Conservation (phyloP, 2,113 vertebrate species). For the Sylvietta virens region DNA sequence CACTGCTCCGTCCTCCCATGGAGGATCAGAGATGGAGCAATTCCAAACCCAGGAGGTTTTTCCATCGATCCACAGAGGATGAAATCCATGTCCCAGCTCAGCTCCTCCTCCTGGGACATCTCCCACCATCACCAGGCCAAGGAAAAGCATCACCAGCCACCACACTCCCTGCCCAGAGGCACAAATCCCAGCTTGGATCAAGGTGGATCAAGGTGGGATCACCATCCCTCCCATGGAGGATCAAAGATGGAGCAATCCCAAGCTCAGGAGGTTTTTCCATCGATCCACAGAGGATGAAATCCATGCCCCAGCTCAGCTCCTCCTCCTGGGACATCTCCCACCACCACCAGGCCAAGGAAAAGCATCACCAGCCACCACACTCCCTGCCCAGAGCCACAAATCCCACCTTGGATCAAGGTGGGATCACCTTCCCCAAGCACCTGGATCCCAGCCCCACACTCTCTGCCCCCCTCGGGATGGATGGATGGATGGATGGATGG, state of each 20-base stretch:
- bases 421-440: background rate
- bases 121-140: background rate
- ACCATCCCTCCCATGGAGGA: rapidly evolving
- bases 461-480: background rate
- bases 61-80: rapidly evolving
- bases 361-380: background rate
- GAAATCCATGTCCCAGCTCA: rapidly evolving
- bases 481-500: no score
- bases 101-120: background rate
- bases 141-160: background rate
- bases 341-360: background rate
- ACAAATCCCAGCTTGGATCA: background rate
- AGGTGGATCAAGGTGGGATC: background rate
- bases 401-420: background rate
- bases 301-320: background rate
- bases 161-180: background rate
- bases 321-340: background rate
- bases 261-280: background rate
- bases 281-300: background rate
- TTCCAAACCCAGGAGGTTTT: background rate
- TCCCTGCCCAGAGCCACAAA: background rate
- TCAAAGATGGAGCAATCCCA: background rate
- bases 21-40: background rate
- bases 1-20: rapidly evolving
- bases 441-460: background rate